Evolutionary conservation across 2,888 invertebrate species (phyloP).

Genomic region (Apamea monoglypha): DNA sequence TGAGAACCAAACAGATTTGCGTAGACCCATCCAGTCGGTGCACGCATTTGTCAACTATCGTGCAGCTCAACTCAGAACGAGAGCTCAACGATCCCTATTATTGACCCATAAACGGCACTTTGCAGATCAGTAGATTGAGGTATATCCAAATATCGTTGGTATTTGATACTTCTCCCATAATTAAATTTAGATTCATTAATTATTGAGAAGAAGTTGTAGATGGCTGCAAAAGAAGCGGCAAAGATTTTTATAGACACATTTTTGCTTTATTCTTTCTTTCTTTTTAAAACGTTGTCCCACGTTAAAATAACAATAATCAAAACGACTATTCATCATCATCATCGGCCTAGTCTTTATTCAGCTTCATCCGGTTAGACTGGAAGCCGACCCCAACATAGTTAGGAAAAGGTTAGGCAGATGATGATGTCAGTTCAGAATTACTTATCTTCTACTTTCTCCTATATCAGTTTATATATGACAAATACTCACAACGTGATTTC

Average conservation of each 20-base stretch:
- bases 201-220: background rate
- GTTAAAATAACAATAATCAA: too few relatives aligned
- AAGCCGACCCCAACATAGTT: too few relatives aligned
- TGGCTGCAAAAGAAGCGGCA: background rate
- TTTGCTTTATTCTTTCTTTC: too few relatives aligned
- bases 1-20: background rate
- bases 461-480: too few relatives aligned
- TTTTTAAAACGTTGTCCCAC: too few relatives aligned
- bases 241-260: background rate
- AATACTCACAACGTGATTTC: background rate
- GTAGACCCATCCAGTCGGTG: background rate
- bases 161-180: background rate
- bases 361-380: too few relatives aligned
- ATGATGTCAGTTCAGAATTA: background rate
- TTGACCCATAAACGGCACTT: background rate
- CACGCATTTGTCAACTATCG: background rate
- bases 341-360: too few relatives aligned
- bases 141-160: background rate
- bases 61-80: background rate
- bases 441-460: background rate
- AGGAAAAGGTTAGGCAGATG: too few relatives aligned
- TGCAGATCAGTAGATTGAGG: background rate
- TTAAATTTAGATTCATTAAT: background rate
- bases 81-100: too few relatives aligned
- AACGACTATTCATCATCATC: background rate